Evolutionary conservation across 2,113 vertebrate genomes (phyloP), one percentile per base, ranked within the genome.

Genomic region (Vulpes vulpes): DNA sequence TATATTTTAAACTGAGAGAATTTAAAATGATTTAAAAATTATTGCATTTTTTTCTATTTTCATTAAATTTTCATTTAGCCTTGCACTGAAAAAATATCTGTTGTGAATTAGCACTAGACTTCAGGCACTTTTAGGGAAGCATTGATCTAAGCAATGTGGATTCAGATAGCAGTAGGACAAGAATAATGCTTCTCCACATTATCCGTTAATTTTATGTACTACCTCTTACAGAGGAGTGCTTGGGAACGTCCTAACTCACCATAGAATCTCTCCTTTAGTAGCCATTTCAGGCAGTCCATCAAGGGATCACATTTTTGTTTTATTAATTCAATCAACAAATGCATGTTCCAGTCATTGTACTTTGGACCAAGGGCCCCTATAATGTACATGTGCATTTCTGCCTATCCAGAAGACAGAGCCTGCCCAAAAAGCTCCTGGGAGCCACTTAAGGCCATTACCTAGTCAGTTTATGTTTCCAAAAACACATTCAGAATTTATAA

Each of bases 291-390:
- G 15, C 15, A 55, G 6, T 55, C 16, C 15, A 60, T 78, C 62
- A 38, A 51, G 38, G 53, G 8, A 67, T 67, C n/a, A 79, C 10
- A 32, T 73, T 96, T 51, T 57, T 79, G 38, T 64, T 30, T 90
- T 88, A n/a, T 81, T 67, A 80, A 92, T 53, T 74, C 91, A 85
- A 32, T 91, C 69, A 88, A 35, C 6, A 91, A 64, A 76, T 85
- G 32, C 8, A 55, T 27, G 8, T 78, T 85, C 30, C 22, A n/a
- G 30, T 69, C 17, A 79, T 15, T 57, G 11, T 79, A 20, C 62
- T 91, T 86, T 74, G 94, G 95, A 82, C 16, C 12, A 82, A 89
- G 8, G 15, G 3, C 19, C 51, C 17, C 74, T 59, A 83, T 65
- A 49, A 27, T 79, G 14, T 16, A 23, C 4, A 11, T 5, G 2